Evolutionary conservation across 2,113 vertebrate genomes (phyloP).

Genomic region (Hydrolagus affinis): DNA sequence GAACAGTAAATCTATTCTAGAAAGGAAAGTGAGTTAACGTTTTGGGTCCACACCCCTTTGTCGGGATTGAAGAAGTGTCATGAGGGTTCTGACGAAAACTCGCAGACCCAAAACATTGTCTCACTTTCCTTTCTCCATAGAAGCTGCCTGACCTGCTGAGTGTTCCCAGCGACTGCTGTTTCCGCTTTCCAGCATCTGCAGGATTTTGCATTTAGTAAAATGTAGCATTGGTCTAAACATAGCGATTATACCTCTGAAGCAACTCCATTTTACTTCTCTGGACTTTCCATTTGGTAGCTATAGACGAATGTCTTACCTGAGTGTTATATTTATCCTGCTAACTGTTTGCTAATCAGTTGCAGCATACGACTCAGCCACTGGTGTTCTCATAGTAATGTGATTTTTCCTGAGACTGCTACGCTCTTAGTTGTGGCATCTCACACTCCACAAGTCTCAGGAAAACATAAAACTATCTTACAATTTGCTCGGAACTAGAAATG

Average conservation of each 20-base stretch:
- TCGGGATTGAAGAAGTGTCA: too few species aligned
- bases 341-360: background rate
- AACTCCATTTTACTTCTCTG: background rate
- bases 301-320: background rate
- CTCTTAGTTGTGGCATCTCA: background rate
- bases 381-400: background rate
- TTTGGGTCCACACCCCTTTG: too few species aligned
- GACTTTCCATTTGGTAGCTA: background rate
- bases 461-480: background rate
- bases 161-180: too few species aligned
- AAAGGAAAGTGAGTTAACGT: too few species aligned
- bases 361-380: background rate
- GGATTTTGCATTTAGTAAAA: too few species aligned
- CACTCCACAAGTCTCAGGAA: background rate
- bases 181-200: too few species aligned
- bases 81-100: too few species aligned
- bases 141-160: too few species aligned
- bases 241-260: background rate
- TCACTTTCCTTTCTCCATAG: too few species aligned
- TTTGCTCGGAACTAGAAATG: background rate
- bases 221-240: background rate
- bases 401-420: background rate
- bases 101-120: too few species aligned
- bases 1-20: too few species aligned
- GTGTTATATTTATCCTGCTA: background rate